Evolutionary conservation across 2,113 vertebrate genomes (phyloP).

Genomic region (Copsychus sechellarum): DNA sequence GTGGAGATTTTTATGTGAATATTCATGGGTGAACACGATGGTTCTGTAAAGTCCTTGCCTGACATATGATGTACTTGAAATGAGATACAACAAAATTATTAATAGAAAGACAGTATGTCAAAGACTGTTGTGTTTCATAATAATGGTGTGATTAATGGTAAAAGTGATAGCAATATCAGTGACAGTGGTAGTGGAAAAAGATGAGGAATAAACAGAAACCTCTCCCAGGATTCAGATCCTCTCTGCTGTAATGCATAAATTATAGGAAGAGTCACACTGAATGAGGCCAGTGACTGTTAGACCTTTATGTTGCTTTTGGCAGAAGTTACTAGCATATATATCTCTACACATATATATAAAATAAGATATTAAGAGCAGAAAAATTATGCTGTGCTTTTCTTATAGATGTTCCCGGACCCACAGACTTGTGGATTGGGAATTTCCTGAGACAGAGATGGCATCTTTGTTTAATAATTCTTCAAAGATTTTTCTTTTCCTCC

Average conservation of each 20-base stretch:
- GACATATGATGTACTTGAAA: background rate
- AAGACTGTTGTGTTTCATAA: background rate
- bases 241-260: background rate
- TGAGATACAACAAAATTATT: background rate
- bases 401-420: background rate
- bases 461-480: background rate
- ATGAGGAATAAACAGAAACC: background rate
- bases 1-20: background rate
- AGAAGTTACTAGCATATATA: background rate
- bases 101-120: background rate
- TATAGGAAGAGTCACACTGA: background rate
- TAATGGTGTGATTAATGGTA: background rate
- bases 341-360: background rate
- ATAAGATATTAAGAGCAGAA: background rate
- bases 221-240: background rate
- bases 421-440: background rate
- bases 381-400: background rate
- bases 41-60: background rate
- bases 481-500: background rate
- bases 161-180: background rate
- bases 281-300: background rate
- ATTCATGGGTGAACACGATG: background rate
- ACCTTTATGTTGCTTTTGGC: background rate
- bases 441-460: background rate
- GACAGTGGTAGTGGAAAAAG: background rate